These are phyloP conservation scores for Xestia xanthographa DNA, from an alignment of 2,888 invertebrate genomes.

Conservation along the genomic window DNA sequence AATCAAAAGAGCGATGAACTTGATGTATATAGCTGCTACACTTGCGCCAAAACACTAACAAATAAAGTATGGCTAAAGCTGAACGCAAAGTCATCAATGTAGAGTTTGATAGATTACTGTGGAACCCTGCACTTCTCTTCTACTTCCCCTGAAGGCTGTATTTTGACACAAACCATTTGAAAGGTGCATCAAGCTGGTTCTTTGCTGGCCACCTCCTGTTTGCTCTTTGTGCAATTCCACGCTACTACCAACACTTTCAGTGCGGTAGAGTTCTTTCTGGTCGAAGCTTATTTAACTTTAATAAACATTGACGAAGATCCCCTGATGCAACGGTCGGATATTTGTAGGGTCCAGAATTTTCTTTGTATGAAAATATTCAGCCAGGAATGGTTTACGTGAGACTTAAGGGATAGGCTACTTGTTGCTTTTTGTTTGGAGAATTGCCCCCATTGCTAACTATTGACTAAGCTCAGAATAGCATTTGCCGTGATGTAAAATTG, in stretches of 20 bases:
- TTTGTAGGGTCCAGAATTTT: background rate
- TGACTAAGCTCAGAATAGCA: background rate
- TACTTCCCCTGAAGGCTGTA: background rate
- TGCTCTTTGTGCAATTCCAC: background rate
- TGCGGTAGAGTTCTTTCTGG: background rate
- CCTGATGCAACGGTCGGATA: background rate
- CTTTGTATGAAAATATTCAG: background rate
- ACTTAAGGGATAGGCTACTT: background rate
- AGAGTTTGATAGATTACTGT: slow-evolving; percentile 30
- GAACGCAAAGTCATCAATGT: slow-evolving; percentile 25
- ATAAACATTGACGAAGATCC: background rate
- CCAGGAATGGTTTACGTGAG: background rate
- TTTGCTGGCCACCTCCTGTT: background rate
- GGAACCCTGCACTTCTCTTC: background rate
- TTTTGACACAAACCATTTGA: slow-evolving; percentile 5
- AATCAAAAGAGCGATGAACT: background rate
- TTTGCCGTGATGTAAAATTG: background rate
- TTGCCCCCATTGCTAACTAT: background rate
- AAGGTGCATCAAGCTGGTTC: background rate
- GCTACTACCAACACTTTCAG: background rate
- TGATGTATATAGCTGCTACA: background rate
- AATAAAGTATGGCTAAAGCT: background rate
- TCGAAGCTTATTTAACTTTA: no score
- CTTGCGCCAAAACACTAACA: background rate
- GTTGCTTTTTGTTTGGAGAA: background rate